Base-by-base conservation (phyloP, 53 echinoderm and acorn worm genomes). In the Antedon mediterranea region DNA sequence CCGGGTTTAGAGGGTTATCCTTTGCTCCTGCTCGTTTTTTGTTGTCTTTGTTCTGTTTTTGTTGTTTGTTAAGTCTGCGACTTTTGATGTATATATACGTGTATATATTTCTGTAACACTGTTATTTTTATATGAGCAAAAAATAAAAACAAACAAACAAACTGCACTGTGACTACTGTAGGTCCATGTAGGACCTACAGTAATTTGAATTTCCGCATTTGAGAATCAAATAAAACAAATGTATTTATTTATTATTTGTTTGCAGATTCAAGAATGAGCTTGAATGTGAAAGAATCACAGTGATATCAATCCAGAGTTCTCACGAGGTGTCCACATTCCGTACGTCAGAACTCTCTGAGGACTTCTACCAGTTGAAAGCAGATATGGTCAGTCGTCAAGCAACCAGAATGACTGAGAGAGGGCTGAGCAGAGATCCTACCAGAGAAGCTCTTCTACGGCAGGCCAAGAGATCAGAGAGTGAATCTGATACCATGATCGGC, bases 211-310 rank as follows among this genome's bases (percentile, higher is more conserved):
- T 15, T 23, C 13, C 57, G 4, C 28, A 15, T 4, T 72, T 6
- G 20, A 5, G 7, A 72, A 72, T 29, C 6, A 72, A 72, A 72
- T n/a, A n/a, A n/a, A n/a, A n/a, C n/a, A n/a, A n/a, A n/a, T n/a
- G n/a, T n/a, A n/a, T 30, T 29, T 4, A 0, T 23, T 79, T 31
- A 57, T 72, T 23, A 31, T 7, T n/a, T 30, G 34, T 5, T 26
- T 73, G 9, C 72, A 90, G 90, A 72, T 94, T 94, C 87, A 90
- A 88, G 78, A 87, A 82, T 27, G 94, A 94, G 74, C 44, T 94
- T 31, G 94, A 94, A 77, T 90, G 88, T 78, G 94, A 94, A 31
- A 88, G 94, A 32, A 82, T 94, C 0, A 87, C 89, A 30, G 94
- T 94, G 13, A 75, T 94, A 28, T 86, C 94, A 20, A 79, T 94